phyloP scores from a whole-genome alignment of 2,888 invertebrate species.

The Agrochola lychnidis region DNA sequence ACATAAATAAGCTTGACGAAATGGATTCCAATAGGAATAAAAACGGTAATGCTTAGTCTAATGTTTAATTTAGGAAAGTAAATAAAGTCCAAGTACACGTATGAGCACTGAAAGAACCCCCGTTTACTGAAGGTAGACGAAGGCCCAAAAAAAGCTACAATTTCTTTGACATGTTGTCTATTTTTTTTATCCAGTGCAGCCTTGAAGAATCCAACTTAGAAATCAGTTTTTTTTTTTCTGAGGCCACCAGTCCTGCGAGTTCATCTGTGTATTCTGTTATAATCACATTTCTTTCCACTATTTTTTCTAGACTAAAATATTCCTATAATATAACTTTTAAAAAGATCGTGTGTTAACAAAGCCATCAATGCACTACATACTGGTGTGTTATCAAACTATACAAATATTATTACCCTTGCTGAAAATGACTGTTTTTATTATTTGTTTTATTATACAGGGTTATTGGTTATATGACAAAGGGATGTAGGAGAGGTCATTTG shows the following conservation, averaged over 20 bases:
- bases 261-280: background rate
- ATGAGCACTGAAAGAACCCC: background rate
- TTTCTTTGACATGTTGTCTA: background rate
- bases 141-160: no score
- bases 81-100: no score
- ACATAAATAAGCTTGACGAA: background rate
- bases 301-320: background rate
- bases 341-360: background rate
- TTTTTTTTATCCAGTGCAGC: no score
- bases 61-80: background rate
- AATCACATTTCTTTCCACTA: no score
- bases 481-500: no score
- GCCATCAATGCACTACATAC: slow-evolving; percentile 21
- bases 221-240: background rate
- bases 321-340: background rate
- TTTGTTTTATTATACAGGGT: background rate
- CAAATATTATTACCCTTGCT: background rate
- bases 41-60: background rate
- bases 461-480: no score
- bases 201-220: background rate
- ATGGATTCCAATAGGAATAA: background rate
- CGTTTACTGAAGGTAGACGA: background rate
- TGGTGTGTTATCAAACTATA: background rate
- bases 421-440: background rate
- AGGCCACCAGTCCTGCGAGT: background rate